These are phyloP conservation scores for Watsonalla cultraria DNA, from an alignment of 2,888 invertebrate genomes.

Conservation along the genomic window DNA sequence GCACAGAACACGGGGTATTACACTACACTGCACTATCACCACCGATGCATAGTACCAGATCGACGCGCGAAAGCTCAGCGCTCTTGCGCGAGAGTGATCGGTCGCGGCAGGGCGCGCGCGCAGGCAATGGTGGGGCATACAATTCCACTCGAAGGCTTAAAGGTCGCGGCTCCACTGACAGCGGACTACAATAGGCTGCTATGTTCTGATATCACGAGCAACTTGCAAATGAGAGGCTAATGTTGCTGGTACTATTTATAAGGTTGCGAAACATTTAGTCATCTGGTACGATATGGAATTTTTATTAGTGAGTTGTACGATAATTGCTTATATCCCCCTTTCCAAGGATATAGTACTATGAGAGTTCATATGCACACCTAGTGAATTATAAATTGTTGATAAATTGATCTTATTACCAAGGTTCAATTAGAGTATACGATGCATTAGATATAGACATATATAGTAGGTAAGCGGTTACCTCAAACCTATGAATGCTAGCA, in stretches of 20 bases:
- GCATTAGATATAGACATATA: too few relatives aligned
- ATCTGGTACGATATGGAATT: neutral
- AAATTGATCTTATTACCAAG: too few relatives aligned
- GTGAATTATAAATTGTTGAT: too few relatives aligned
- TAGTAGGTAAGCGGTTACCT: too few relatives aligned
- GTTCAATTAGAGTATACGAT: too few relatives aligned
- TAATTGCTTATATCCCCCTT: neutral
- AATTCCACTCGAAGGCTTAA: slow-evolving; percentile 38
- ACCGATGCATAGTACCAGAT: slow-evolving; percentile 64
- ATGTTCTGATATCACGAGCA: neutral
- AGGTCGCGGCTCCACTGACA: slow-evolving; percentile 18
- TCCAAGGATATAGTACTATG: neutral
- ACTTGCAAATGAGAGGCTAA: neutral
- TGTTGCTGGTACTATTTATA: neutral
- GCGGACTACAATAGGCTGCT: slow-evolving; percentile 1
- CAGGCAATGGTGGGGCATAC: slow-evolving; percentile 23
- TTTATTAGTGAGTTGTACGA: neutral
- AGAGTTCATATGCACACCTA: neutral
- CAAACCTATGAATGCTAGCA: too few relatives aligned
- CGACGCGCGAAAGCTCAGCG: slow-evolving; percentile 69
- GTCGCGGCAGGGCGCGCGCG: slow-evolving; percentile 22
- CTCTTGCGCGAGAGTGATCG: slow-evolving; percentile 57
- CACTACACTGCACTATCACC: slow-evolving; percentile 68
- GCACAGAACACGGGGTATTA: slow-evolving; percentile 48
- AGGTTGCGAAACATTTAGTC: neutral